These are phyloP conservation scores for Drosophila ironensis DNA, from an alignment of 1,140 invertebrate species.

Conservation along the genomic window DNA sequence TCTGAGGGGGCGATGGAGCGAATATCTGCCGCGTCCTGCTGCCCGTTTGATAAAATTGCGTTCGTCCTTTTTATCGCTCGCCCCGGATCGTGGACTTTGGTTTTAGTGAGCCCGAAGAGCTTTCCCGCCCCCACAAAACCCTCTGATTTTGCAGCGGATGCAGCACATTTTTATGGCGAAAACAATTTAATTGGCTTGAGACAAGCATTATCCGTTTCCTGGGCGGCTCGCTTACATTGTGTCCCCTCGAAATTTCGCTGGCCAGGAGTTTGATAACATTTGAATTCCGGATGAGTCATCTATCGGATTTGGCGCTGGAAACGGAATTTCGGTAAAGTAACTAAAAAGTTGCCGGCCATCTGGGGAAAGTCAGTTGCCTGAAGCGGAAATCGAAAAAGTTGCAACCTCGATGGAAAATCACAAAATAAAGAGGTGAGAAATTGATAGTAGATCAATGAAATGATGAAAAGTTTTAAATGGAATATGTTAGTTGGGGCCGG, in stretches of 20 bases:
- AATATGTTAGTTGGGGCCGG: constrained; percentile 1
- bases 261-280: constrained; percentile 46
- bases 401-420: constrained; percentile 2
- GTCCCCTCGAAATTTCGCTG: constrained; percentile 41
- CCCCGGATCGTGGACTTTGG: constrained; percentile 51
- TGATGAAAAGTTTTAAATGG: constrained; percentile 27
- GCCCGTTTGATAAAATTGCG: constrained; percentile 70
- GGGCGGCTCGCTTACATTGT: constrained; percentile 37
- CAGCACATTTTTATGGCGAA: constrained; percentile 75
- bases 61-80: constrained; percentile 58
- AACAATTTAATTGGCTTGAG: constrained; percentile 72
- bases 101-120: constrained; percentile 35
- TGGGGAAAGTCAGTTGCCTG: not conserved
- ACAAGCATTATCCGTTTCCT: constrained; percentile 25
- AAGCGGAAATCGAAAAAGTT: constrained; percentile 38
- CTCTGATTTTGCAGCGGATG: constrained; percentile 6
- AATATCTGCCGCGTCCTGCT: constrained; percentile 15
- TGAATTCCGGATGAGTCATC: constrained; percentile 56
- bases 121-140: not conserved
- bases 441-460: constrained; percentile 25
- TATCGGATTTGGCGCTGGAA: constrained; percentile 24
- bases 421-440: not conserved
- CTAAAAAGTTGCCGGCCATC: constrained; percentile 39
- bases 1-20: constrained; percentile 11
- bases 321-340: constrained; percentile 20